These are phyloP conservation scores for Zaprionus capensis DNA, from an alignment of 1,140 invertebrate genomes.

Conservation along the genomic window DNA sequence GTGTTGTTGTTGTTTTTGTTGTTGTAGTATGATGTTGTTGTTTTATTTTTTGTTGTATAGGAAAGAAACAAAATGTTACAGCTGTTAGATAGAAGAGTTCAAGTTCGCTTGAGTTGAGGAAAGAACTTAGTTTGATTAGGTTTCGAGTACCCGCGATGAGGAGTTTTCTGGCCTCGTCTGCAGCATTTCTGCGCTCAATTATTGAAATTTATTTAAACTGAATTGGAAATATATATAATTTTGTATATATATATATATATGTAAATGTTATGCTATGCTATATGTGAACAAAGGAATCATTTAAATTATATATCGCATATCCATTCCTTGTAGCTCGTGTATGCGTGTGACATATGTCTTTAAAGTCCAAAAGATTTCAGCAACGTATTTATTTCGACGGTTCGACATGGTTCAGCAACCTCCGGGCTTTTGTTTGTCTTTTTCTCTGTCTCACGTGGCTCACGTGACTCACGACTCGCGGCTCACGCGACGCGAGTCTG, in stretches of 20 bases:
- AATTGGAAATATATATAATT: constrained; percentile 31
- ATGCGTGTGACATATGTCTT: constrained; percentile 46
- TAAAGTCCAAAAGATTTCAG: constrained; percentile 76
- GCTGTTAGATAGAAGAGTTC: constrained; percentile 65
- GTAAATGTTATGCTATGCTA: constrained; percentile 25
- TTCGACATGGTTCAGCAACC: constrained; percentile 74
- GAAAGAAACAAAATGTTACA: constrained; percentile 77
- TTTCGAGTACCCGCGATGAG: constrained; percentile 61
- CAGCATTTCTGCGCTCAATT: constrained; percentile 64
- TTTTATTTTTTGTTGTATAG: constrained; percentile 54
- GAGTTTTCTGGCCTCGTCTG: constrained; percentile 27
- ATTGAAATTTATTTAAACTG: constrained; percentile 33
- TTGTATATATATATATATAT: constrained; percentile 37
- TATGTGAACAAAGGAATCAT: constrained; percentile 7
- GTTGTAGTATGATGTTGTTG: constrained; percentile 36
- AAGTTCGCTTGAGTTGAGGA: constrained; percentile 58
- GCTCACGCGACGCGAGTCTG: constrained; percentile 11
- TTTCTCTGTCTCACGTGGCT: constrained; percentile 18
- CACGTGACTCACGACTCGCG: constrained; percentile 1
- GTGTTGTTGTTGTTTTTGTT: constrained; percentile 20
- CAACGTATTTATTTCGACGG: constrained; percentile 73
- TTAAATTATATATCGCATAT: constrained; percentile 24
- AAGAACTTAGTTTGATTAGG: constrained; percentile 37
- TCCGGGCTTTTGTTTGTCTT: constrained; percentile 32
- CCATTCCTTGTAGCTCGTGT: constrained; percentile 23